Conservation (phyloP, 2,888 invertebrate species). For the Ophion costatus region DNA sequence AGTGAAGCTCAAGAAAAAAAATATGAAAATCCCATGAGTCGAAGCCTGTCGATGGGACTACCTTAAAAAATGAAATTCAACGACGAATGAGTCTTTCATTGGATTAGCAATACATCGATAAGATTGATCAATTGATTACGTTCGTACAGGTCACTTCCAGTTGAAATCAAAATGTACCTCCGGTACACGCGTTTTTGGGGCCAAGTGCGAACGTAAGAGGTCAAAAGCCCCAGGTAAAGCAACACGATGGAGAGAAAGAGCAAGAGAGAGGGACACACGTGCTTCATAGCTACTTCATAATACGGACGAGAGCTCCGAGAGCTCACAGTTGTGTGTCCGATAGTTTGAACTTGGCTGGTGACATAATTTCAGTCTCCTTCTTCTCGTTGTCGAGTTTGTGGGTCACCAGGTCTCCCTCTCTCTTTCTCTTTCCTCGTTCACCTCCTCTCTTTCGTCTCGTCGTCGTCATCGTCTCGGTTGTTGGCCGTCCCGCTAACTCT, state of each 20-base stretch:
- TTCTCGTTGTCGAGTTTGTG: constrained; percentile 56
- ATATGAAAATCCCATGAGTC: no score
- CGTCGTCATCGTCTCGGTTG: constrained; percentile 53
- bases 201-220: constrained; percentile 44
- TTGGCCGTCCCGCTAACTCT: constrained; percentile 48
- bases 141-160: background rate
- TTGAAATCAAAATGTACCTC: background rate
- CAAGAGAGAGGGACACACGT: background rate
- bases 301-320: constrained; percentile 21
- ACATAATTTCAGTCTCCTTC: constrained; percentile 63
- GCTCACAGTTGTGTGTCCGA: constrained; percentile 41
- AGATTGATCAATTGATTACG: background rate
- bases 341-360: constrained; percentile 65
- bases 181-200: constrained; percentile 26
- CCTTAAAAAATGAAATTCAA: no score
- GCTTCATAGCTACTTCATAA: constrained; percentile 22
- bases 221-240: constrained; percentile 40
- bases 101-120: background rate
- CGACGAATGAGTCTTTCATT: no score
- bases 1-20: no score
- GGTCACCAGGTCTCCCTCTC: constrained; percentile 60
- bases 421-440: constrained; percentile 22
- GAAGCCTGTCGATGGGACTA: no score
- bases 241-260: background rate
- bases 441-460: constrained; percentile 30